Percentiles rank a stretch among this genome's conserved stretches.
Evolutionary conservation across 2,888 invertebrate species (phyloP).

Genomic region (Erebia palarica): DNA sequence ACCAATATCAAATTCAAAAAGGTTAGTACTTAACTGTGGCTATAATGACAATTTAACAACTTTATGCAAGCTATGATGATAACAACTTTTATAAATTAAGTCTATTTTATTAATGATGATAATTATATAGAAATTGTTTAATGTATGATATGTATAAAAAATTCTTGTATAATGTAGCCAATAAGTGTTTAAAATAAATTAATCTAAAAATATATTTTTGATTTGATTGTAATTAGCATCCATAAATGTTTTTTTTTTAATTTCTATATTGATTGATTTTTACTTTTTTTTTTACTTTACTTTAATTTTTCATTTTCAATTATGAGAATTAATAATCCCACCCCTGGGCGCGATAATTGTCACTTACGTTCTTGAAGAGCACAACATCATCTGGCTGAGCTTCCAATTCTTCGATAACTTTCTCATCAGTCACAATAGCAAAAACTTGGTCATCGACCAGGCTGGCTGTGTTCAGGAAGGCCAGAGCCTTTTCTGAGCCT

Average conservation of each 20-base stretch:
- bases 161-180: too few species aligned
- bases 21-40: not conserved
- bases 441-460: slow-evolving; percentile 94
- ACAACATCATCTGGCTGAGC: slow-evolving; percentile 90
- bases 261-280: too few species aligned
- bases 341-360: not conserved
- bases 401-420: slow-evolving; percentile 90
- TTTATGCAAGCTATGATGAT: not conserved
- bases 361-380: slow-evolving; percentile 93
- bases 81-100: not conserved
- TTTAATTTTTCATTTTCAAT: not conserved
- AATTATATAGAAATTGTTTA: too few species aligned
- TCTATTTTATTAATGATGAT: too few species aligned
- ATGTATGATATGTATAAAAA: too few species aligned
- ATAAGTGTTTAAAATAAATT: too few species aligned
- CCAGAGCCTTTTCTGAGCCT: slow-evolving; percentile 90
- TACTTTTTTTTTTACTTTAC: too few species aligned
- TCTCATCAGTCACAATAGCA: slow-evolving; percentile 90
- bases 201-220: too few species aligned
- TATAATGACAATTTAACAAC: not conserved
- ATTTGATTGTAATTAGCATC: too few species aligned
- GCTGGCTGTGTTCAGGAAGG: slow-evolving; percentile 91
- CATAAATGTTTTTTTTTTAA: too few species aligned
- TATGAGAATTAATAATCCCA: not conserved
- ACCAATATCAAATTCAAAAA: not conserved